Conservation (phyloP, 2,113 vertebrate genomes). For the human (Homo sapiens) region GRCh38 chr3:42021001-42021500, state of each 20-base stretch:
- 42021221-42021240: not conserved
- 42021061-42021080: not conserved
- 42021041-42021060: not conserved
- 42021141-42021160: constrained; percentile 48
- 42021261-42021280: rapidly evolving
- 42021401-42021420: not conserved
- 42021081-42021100: constrained; percentile 20
- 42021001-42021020: not conserved
- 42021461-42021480: not conserved
- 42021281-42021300: not conserved
- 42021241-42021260: not conserved
- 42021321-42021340: not conserved
- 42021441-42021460: not conserved
- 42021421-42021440: not conserved
- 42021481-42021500: not conserved
- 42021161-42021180: not conserved
- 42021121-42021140: constrained; percentile 69
- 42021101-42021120: constrained; percentile 46
- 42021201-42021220: not conserved
- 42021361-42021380: not conserved
- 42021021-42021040: not conserved
- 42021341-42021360: not conserved
- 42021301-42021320: not conserved
- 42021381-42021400: not conserved
- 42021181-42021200: not conserved